Base-by-base conservation (phyloP, 2,888 invertebrate species). In the Agrilus mali region DNA sequence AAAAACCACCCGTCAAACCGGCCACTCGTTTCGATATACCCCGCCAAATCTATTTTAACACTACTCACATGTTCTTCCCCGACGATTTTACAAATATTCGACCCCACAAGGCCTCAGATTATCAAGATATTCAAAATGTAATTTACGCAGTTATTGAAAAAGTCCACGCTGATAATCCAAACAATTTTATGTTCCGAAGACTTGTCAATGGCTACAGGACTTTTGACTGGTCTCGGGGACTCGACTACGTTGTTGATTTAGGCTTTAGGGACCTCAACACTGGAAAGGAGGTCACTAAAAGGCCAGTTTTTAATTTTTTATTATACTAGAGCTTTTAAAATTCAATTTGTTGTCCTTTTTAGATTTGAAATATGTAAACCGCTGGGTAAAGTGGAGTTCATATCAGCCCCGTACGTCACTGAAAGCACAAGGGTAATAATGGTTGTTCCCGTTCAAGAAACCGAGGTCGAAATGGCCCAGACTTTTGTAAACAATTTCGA, bases 321-420 rank as follows among this genome's bases (percentile, higher is more conserved):
- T 7, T 6, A n/a, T n/a, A n/a, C n/a, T 7, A 7, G 22, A 7
- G 22, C 22, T 4, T 22, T 22, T 22, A 22, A 22, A 22, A 22
- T 17, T 31, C 10, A 34, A 14, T 33, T 7, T 12, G 16, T 40
- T 31, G 31, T 48, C 17, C 43, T 53, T 57, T 62, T 48, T 43
- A 78, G 86, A 56, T 74, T 92, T 52, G 82, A 92, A 69, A 76
- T 86, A 34, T 80, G 82, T 41, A 86, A 94, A 51, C 84, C 88
- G 12, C 69, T 96, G 43, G 90, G 90, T 13, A 79, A 82, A 46
- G 86, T 92, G 7, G 90, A 95, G 61, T 79, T 96, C 46, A 77
- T 94, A 33, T 83, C 87, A 2, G 87, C 92, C 61, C 95, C 94
- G 0, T 96, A 95, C 68, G 95, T 96, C 1, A 96, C 95, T 0